These are phyloP conservation scores for Corella eumyota DNA, from an alignment of 23 tunicate genomes.

Conservation along the genomic window DNA sequence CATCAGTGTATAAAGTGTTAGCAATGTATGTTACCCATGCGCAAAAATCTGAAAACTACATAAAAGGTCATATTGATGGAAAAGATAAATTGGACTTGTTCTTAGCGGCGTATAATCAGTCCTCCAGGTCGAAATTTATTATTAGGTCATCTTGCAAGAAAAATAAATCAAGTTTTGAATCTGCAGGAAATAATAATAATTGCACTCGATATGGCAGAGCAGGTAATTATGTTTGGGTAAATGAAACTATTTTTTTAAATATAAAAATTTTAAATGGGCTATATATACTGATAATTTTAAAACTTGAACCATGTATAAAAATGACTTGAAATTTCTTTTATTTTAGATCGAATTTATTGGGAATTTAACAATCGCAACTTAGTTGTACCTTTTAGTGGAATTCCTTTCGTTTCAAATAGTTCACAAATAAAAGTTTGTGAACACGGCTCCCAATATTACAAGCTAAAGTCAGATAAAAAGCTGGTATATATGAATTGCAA, in stretches of 20 bases:
- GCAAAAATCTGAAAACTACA: constrained; percentile 31
- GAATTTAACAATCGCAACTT: constrained; percentile 47
- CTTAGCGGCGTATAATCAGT: constrained; percentile 13
- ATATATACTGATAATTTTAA: background rate
- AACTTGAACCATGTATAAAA: background rate
- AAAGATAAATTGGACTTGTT: constrained; percentile 24
- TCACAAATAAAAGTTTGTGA: constrained; percentile 43
- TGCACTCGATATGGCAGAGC: constrained; percentile 43
- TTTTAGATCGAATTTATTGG: constrained; percentile 53
- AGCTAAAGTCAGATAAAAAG: constrained; percentile 19
- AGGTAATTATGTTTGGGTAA: constrained; percentile 5
- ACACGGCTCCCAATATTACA: constrained; percentile 30
- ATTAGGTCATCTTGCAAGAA: constrained; percentile 35
- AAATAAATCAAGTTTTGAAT: background rate
- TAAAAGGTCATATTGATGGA: constrained; percentile 49
- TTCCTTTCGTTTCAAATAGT: constrained; percentile 33
- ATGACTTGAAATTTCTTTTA: background rate
- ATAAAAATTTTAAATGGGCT: background rate
- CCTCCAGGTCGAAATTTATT: constrained; percentile 27
- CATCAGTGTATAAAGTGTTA: constrained; percentile 20
- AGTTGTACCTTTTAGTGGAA: constrained; percentile 35
- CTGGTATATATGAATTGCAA: constrained; percentile 5
- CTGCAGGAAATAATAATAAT: background rate
- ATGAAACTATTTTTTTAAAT: background rate
- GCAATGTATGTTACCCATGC: constrained; percentile 11